These are phyloP conservation scores for Himalopsyche japonica DNA, from an alignment of 2,888 invertebrate species.

Conservation along the genomic window DNA sequence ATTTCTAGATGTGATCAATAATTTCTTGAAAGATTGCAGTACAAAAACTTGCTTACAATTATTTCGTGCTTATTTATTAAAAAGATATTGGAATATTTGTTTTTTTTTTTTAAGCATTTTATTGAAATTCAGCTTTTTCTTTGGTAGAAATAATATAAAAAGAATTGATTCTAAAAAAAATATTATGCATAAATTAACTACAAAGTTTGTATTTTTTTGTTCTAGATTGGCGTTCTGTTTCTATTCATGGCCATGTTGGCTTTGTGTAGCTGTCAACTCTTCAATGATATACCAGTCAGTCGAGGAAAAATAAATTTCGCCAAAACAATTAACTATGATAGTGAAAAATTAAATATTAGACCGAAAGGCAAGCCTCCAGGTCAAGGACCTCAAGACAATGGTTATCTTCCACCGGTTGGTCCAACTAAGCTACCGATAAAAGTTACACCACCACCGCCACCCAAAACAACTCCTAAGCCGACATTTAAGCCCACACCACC, in stretches of 20 bases:
- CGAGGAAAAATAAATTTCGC: not conserved
- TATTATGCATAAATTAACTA: too few species aligned
- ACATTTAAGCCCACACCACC: constrained; percentile 6
- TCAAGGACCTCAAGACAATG: not conserved
- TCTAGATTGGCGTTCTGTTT: not conserved
- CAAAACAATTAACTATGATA: constrained; percentile 18
- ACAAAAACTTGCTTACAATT: too few species aligned
- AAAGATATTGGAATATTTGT: too few species aligned
- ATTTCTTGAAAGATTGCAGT: not conserved
- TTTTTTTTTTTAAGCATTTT: too few species aligned
- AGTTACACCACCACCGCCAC: not conserved
- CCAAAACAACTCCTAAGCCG: constrained; percentile 6
- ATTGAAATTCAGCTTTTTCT: too few species aligned
- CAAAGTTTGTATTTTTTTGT: not conserved
- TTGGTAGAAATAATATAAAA: too few species aligned
- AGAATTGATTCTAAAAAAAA: too few species aligned
- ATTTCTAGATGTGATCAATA: not conserved
- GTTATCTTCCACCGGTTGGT: constrained; percentile 16
- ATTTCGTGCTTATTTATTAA: too few species aligned
- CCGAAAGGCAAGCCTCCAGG: not conserved
- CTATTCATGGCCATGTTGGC: constrained; percentile 18
- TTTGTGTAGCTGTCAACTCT: constrained; percentile 13
- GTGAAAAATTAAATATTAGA: not conserved
- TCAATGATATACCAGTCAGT: constrained; percentile 10
- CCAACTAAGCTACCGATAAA: not conserved